Base-by-base conservation (phyloP, 2,113 vertebrate genomes). In the Oreocharis arfaki region DNA sequence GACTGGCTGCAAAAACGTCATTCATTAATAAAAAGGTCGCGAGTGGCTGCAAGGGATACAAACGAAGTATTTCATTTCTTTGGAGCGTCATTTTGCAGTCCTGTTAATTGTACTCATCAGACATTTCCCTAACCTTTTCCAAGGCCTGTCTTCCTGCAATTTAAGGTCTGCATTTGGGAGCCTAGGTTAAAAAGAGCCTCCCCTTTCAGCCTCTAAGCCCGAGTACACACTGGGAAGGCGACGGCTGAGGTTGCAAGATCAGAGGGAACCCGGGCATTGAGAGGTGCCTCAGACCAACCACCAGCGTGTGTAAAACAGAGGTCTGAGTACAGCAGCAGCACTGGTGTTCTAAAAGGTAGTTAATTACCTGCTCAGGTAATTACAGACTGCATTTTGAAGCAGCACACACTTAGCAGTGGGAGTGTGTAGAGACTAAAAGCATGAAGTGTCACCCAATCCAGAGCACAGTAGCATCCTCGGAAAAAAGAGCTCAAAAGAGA, bases 221-320 rank as follows among this genome's bases (percentile, higher is more conserved):
- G 47, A 16, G 16, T 19, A 44, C 11, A 24, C 10, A 4, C 23
- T 77, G 44, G 35, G 41, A 49, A 80, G 44, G 33, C 0, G 0
- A 80, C 28, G 33, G 14, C 33, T 81, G 2, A 33, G 64, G 23
- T 3, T 74, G 3, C 59, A 64, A 53, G 57, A 17, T 28, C 24
- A 61, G 50, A 77, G 23, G 35, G 23, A 83, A 37, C 4, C 13
- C 30, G 61, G 23, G n/a, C 24, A 13, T 8, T 87, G 53, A 71
- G 67, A 73, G 16, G 32, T 16, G 23, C 13, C 33, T 75, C 39
- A 60, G 59, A 60, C 19, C 61, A 61, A 73, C 76, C 41, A 28
- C 23, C 56, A 57, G 16, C 1, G 6, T 41, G 5, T 32, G 5
- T 35, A 82, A 69, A 81, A 50, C 2, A 1, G 21, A 61, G 50